phyloP scores from a whole-genome alignment of 2,797 vertebrate genomes.

The Lepus townsendii region DNA sequence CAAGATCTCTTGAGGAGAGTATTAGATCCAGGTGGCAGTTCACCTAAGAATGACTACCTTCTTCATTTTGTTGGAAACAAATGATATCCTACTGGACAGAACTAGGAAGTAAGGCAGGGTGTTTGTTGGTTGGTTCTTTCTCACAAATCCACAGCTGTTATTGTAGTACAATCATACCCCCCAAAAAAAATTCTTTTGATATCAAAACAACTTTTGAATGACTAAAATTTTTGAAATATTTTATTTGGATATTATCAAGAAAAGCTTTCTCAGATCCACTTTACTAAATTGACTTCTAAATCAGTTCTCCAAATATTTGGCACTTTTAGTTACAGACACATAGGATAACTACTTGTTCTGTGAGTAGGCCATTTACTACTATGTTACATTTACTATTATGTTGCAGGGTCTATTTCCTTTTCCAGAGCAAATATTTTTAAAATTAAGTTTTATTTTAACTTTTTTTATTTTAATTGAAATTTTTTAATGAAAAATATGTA shows the following conservation, averaged over 20 bases:
- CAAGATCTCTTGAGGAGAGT: background rate
- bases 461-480: too few relatives aligned
- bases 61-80: background rate
- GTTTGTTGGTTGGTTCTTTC: background rate
- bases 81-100: background rate
- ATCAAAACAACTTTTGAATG: background rate
- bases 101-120: background rate
- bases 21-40: background rate
- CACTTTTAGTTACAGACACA: background rate
- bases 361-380: background rate
- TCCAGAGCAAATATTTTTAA: too few relatives aligned
- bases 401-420: background rate
- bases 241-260: slow-evolving; percentile 5
- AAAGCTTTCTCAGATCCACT: too few relatives aligned
- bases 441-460: background rate
- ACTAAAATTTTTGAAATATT: background rate
- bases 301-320: background rate
- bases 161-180: background rate
- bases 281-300: background rate
- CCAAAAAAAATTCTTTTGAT: too few relatives aligned
- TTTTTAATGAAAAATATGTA: background rate
- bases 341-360: background rate
- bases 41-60: background rate
- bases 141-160: background rate
- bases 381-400: background rate